phyloP scores from a whole-genome alignment of 2,113 vertebrate species.

The cattle (Bos taurus) region ARS-UCD2.0 NC_037337.1:52430501-52431000 shows the following conservation, averaged over 20 bases:
- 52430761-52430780: background rate
- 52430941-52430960: background rate
- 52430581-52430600: background rate
- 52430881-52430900: background rate
- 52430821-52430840: background rate
- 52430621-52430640: background rate
- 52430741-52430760: background rate
- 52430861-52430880: background rate
- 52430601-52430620: background rate
- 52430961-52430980: background rate
- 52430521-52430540: background rate
- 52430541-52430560: rapidly evolving
- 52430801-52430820: background rate
- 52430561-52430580: background rate
- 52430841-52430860: background rate
- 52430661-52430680: background rate
- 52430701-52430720: background rate
- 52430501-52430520: background rate
- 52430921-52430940: background rate
- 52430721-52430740: background rate
- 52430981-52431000: background rate
- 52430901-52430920: background rate
- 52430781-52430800: background rate
- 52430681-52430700: background rate
- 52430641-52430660: background rate